Evolutionary conservation across 2,797 vertebrate genomes (phyloP).

Genomic region (Eptatretus atami): DNA sequence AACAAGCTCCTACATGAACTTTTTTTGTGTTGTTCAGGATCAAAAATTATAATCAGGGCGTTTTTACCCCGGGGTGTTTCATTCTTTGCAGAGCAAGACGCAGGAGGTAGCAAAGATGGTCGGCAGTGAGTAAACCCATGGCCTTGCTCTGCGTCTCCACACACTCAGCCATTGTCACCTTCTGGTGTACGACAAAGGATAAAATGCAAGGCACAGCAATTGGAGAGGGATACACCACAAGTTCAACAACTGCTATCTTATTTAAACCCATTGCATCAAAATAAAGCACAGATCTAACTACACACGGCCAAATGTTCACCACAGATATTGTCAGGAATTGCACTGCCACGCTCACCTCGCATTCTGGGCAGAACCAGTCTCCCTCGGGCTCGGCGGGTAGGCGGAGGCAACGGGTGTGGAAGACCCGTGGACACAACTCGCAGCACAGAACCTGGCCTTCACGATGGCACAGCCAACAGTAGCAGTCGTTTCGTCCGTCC

Average conservation of each 20-base stretch:
- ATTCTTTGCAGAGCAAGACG: slow-evolving; percentile 99
- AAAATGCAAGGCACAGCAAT: background rate
- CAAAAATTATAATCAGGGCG: background rate
- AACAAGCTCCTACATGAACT: too few species aligned
- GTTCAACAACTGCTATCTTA: background rate
- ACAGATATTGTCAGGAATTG: slow-evolving; percentile 7
- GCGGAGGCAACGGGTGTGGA: slow-evolving; percentile 99
- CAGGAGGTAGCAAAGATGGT: slow-evolving; percentile 84
- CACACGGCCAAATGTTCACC: too few species aligned
- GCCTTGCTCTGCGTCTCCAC: slow-evolving; percentile 98
- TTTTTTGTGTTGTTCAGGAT: too few species aligned
- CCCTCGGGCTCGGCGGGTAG: slow-evolving; percentile 61
- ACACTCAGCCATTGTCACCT: slow-evolving; percentile 96
- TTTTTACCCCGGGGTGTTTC: slow-evolving; percentile 88
- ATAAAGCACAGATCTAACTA: too few species aligned
- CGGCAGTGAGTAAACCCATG: slow-evolving; percentile 85
- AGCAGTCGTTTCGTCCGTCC: slow-evolving; percentile 99
- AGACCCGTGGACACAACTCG: slow-evolving; percentile 98
- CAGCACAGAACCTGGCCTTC: slow-evolving; percentile 95
- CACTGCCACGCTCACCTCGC: slow-evolving; percentile 30
- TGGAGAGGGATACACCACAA: background rate
- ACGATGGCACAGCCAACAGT: slow-evolving; percentile 98
- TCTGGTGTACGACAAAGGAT: slow-evolving; percentile 26
- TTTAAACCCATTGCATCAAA: too few species aligned
- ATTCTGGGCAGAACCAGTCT: slow-evolving; percentile 97